These are phyloP conservation scores for Scomber japonicus DNA, from an alignment of 2,113 vertebrate genomes.

Conservation along the genomic window DNA sequence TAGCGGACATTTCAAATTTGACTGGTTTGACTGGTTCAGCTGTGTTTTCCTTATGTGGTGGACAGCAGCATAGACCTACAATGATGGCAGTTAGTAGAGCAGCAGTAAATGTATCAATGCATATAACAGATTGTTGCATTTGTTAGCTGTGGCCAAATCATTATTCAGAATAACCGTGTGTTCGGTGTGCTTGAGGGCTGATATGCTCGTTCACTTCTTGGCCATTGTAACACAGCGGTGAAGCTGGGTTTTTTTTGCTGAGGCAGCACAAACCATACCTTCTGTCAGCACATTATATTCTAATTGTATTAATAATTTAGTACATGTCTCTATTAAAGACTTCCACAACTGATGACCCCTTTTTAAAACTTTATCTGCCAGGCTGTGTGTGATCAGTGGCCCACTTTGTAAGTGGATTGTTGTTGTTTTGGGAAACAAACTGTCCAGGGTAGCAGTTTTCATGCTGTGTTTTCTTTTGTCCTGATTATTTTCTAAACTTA, in stretches of 20 bases:
- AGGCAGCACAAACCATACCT: background rate
- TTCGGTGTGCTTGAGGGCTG: background rate
- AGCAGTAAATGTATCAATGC: background rate
- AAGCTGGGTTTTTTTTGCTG: background rate
- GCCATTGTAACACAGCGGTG: background rate
- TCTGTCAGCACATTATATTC: background rate
- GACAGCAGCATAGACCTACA: no score
- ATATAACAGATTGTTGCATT: background rate
- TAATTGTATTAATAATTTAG: background rate
- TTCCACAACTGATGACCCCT: constrained; percentile 23
- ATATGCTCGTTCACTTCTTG: background rate
- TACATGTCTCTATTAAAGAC: background rate
- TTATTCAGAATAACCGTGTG: background rate
- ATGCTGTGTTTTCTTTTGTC: background rate
- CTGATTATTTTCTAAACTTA: constrained; percentile 34
- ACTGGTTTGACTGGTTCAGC: no score
- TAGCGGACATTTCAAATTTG: no score
- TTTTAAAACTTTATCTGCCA: constrained; percentile 27
- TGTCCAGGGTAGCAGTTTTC: background rate
- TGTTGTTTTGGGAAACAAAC: constrained; percentile 5
- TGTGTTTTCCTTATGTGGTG: no score
- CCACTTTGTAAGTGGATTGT: constrained; percentile 19
- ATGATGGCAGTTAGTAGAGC: no score
- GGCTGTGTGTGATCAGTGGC: constrained; percentile 26
- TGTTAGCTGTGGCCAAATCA: no score